Base-by-base conservation (phyloP, 2,797 vertebrate species). In the Syndactyla subalaris region DNA sequence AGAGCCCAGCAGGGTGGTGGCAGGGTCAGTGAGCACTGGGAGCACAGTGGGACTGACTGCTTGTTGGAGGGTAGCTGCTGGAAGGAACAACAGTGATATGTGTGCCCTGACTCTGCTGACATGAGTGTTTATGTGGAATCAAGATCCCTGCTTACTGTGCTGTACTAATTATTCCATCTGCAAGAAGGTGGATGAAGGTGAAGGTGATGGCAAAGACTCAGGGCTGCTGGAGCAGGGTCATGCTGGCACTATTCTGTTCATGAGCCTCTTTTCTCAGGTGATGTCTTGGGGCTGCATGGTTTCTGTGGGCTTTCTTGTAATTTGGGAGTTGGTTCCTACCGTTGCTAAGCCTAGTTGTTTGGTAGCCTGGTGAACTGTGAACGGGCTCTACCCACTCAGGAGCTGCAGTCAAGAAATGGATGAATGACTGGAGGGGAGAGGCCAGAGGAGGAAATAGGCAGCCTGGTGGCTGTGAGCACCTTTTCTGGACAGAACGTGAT, bases 1-100 rank as follows among this genome's bases (percentile, higher is more conserved):
- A 36, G 46, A 74, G 30, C 27, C 57, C 27, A n/a, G 45, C 36
- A 59, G 27, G 41, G 41, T 34, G 57, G 57, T 49, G 74, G n/a
- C 46, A 87, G 51, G 34, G 30, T 26, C 38, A 39, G 38, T 8
- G 74, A 67, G 16, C 1, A 2, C 0, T 46, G 82, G 57, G 48
- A 58, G 13, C 0, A 0, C 43, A 13, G 4, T 23, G 23, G 34
- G 45, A 61, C 13, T 0, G 1, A 22, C 9, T 41, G 21, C 10
- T 38, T 3, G 2, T 22, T 2, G 3, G 55, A 58, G 21, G 72
- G 39, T 1, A 38, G 39, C 48, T 67, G 65, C 38, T 67, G 36
- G n/a, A 27, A 59, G 24, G 12, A 90, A 11, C 0, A 2, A 14
- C 30, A 36, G 36, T 0, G 0, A 18, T 18, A 18, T 0, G 0